Base-by-base conservation (phyloP, 2,888 invertebrate genomes). In the Oxytorus armatus region DNA sequence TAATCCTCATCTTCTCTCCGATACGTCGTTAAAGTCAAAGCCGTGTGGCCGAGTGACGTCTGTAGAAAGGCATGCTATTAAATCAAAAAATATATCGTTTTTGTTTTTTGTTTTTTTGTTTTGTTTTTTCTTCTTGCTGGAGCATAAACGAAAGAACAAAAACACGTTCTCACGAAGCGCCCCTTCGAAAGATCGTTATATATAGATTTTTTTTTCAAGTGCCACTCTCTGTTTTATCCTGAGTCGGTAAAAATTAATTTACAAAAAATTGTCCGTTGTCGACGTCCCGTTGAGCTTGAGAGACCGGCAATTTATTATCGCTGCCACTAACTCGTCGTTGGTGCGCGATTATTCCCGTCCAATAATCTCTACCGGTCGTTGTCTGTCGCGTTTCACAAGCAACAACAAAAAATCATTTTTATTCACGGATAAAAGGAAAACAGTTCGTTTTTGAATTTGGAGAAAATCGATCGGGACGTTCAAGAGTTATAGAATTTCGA, bases 1-100 rank as follows among this genome's bases (percentile, higher is more conserved):
- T 81, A 81, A 81, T 81, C 81, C 81, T 69, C 81, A 74, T 81
- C 73, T 74, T 74, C 44, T 74, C 81, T 81, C n/a, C 81, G 74
- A 81, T 81, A 81, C 77, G 69, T 77, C 81, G 81, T 77, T 81
- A 81, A 81, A 81, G 77, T 77, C 81, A 69, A 65, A 81, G 63
- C 72, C 39, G 49, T 33, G 39, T 39, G 33, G 47, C 74, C 72
- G 73, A 75, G 68, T 77, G 77, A 77, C 80, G 80, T 74, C 77
- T 65, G 59, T 57, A 33, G 57, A 66, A 42, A 63, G 66, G 57
- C 36, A 57, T 47, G 73, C 65, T 63, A 65, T 81, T 74, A 77
- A 81, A 81, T 80, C 55, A 42, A 77, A 51, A 74, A 44, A 69
- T 21, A 47, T 14, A 44, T 21, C 44, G 11, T 33, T 36, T 44